phyloP scores from a whole-genome alignment of 30 jellyfish, hydroid and myxozoan species.

The Chrysaora quinquecirrha region DNA sequence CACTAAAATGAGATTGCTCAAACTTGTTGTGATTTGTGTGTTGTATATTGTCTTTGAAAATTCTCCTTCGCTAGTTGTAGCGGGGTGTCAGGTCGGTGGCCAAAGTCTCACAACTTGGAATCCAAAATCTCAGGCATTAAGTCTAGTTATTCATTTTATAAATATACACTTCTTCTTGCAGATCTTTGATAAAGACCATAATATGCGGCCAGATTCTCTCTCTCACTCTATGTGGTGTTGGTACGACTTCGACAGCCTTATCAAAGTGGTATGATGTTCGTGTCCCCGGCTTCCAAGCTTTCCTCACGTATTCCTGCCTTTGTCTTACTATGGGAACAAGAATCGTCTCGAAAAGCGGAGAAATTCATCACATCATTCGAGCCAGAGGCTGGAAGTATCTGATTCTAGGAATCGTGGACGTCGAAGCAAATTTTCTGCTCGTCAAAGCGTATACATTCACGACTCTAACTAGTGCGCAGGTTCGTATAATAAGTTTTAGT shows the following conservation, averaged over 20 bases:
- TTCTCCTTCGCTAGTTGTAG: no score
- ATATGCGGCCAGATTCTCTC: slow-evolving; percentile 92
- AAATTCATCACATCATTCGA: slow-evolving; percentile 35
- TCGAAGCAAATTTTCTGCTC: slow-evolving; percentile 89
- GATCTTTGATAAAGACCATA: slow-evolving; percentile 76
- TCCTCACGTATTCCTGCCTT: slow-evolving; percentile 67
- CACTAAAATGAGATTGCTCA: no score
- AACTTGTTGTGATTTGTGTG: no score
- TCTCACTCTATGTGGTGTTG: slow-evolving; percentile 87
- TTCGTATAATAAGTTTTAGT: slow-evolving; percentile 21
- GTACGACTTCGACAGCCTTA: slow-evolving; percentile 93
- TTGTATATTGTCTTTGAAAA: no score
- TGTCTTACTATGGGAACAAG: slow-evolving; percentile 85
- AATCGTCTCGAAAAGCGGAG: slow-evolving; percentile 38
- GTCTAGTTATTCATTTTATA: no score
- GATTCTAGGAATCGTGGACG: slow-evolving; percentile 76
- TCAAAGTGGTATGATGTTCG: slow-evolving; percentile 70
- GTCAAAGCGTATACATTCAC: slow-evolving; percentile 94
- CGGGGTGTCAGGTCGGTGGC: no score
- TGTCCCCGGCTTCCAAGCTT: slow-evolving; percentile 89
- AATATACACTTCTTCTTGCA: no score
- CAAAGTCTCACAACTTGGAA: no score
- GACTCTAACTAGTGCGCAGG: slow-evolving; percentile 98
- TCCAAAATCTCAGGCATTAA: no score
- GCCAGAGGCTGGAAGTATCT: slow-evolving; percentile 92